Evolutionary conservation across 2,113 vertebrate genomes (phyloP), one percentile per base, ranked within the genome.

Genomic region (Erythrocebus patas): DNA sequence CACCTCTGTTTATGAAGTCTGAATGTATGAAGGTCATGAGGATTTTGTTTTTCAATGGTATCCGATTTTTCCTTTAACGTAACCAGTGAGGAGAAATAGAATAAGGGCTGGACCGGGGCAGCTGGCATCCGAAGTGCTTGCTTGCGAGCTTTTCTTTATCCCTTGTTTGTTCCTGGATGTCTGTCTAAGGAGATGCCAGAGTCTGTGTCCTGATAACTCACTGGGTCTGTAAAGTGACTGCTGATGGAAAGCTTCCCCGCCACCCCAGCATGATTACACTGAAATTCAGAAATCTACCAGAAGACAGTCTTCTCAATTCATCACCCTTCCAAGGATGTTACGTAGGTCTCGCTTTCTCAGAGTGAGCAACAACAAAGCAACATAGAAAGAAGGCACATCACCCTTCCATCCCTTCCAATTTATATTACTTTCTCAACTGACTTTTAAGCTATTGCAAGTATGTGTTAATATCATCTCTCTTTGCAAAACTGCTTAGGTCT

Each of bases 401-500:
- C 70, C 32, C 45, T 89, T 89, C 87, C 66, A 48, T 90, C 91
- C 18, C 8, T 45, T 81, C 17, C 27, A 59, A 38, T 94, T 83
- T 86, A 55, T 59, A 57, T 66, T 66, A 66, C 11, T 50, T 50
- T 64, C 94, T 81, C 10, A 95, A 78, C 8, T 52, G 48, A n/a
- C 9, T 94, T 96, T 94, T 96, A 72, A 95, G 50, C 38, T 90
- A 8, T 38, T 52, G 0, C 88, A 95, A 91, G 66, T n/a, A 61
- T 30, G 35, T 55, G 38, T 91, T 85, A 68, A 57, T 91, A 76
- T 61, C 35, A 10, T 92, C 40, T 89, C 84, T 91, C 83, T 91
- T 80, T 91, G 50, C 18, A 79, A 89, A 96, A 89, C 61, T 88
- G 16, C 66, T 91, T 89, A 92, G 45, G 40, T 59, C 52, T 88